Base-by-base conservation (phyloP, 2,888 invertebrate genomes). In the Eurytoma adleriae region DNA sequence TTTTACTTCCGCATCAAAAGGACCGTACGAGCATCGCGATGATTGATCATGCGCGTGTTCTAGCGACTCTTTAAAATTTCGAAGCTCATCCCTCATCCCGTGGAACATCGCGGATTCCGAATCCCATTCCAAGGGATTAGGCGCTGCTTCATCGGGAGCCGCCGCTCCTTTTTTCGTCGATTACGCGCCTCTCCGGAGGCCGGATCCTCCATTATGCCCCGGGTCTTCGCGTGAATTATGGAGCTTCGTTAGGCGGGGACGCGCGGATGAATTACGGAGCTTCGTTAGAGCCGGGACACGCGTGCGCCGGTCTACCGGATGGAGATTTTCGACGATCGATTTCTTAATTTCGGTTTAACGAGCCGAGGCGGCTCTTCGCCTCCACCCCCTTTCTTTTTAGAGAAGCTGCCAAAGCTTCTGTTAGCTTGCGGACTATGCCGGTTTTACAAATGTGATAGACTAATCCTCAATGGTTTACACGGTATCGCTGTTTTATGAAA, bases 281-380 rank as follows among this genome's bases (percentile, higher is more conserved):
- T 62, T 72, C 62, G 61, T 62, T 62, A 72, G 27, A 62, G 27
- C 40, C 40, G 57, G 27, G 54, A 54, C n/a, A 40, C 40, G n/a
- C n/a, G 62, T 40, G 62, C 30, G 5, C 7, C 10, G 18, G 16
- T 61, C 59, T 18, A 40, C 13, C 24, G 40, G 30, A 30, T 13
- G 48, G 16, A 52, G 40, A 57, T 70, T 20, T 20, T 54, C 48
- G 7, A 40, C 18, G n/a, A 52, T 62, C 74, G 18, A 66, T 66
- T 74, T 56, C 74, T 73, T 74, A 74, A 74, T 74, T 66, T 74
- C 48, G 13, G 18, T 74, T 74, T 66, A 74, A 40, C 12, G n/a
- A 57, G n/a, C 14, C 48, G 27, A 50, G 20, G 50, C 50, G 18
- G 50, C 66, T 50, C 48, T 50, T 30, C 30, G 12, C 59, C 20